A percentile compares a stretch with the other conserved stretches of the same genome.
Conservation (phyloP, 1,140 invertebrate genomes). For the Centruroides sculpturatus region DNA sequence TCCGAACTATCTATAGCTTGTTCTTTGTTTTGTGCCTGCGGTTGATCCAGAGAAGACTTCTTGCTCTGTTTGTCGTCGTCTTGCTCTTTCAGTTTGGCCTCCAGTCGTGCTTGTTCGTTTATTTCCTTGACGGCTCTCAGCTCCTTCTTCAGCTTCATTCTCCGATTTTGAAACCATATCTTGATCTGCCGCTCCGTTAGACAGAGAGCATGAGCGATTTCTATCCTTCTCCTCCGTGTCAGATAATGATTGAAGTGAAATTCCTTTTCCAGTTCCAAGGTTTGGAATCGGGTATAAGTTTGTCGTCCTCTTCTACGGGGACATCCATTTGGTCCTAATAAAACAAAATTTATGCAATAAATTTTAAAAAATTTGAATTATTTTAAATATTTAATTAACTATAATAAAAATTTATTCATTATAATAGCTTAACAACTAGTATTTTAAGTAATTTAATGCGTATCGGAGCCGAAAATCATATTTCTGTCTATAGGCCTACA, state of each 20-base stretch:
- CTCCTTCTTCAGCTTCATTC: slow-evolving; percentile 97
- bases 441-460: too few relatives aligned
- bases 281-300: slow-evolving; percentile 92
- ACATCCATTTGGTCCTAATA: slow-evolving; percentile 87
- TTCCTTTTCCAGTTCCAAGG: slow-evolving; percentile 88
- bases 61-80: slow-evolving; percentile 31
- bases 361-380: too few relatives aligned
- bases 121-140: slow-evolving; percentile 83
- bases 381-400: too few relatives aligned
- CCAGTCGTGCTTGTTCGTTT: slow-evolving; percentile 80
- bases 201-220: slow-evolving; percentile 90
- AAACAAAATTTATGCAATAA: slow-evolving; percentile 30
- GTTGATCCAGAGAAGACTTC: background rate
- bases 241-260: slow-evolving; percentile 97
- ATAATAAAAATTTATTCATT: too few relatives aligned
- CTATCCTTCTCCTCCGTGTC: slow-evolving; percentile 84
- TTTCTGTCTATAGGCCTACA: too few relatives aligned
- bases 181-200: slow-evolving; percentile 93
- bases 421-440: too few relatives aligned
- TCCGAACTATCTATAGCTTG: too few relatives aligned
- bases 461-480: too few relatives aligned
- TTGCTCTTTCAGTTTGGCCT: slow-evolving; percentile 79
- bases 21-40: too few relatives aligned
- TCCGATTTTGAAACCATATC: slow-evolving; percentile 93
- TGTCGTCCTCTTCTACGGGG: slow-evolving; percentile 82